These are phyloP conservation scores for Oxytorus armatus DNA, from an alignment of 2,888 invertebrate species.

Conservation along the genomic window DNA sequence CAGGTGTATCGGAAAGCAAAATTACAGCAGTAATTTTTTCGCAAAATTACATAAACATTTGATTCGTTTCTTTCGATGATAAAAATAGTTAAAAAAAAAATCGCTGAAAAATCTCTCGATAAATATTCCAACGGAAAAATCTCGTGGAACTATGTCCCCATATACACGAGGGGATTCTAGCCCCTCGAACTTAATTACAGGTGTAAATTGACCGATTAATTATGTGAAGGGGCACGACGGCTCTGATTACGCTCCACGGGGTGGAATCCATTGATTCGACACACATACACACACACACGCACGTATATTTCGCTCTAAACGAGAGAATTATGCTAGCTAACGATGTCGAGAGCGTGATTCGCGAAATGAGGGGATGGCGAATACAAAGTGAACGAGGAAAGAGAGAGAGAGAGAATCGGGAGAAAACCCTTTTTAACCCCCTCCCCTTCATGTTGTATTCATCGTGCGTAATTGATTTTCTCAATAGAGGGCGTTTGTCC, in stretches of 20 bases:
- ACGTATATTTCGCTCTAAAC: slow-evolving; percentile 14
- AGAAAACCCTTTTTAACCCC: slow-evolving; percentile 66
- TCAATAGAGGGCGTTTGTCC: slow-evolving; percentile 68
- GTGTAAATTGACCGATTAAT: slow-evolving; percentile 68
- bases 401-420: slow-evolving; percentile 25
- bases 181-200: slow-evolving; percentile 63
- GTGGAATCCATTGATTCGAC: slow-evolving; percentile 62
- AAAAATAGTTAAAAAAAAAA: too few species aligned
- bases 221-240: slow-evolving; percentile 56
- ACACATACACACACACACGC: slow-evolving; percentile 24
- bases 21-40: too few species aligned
- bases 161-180: background rate
- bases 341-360: slow-evolving; percentile 55
- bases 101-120: too few species aligned
- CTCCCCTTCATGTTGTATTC: slow-evolving; percentile 78
- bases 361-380: slow-evolving; percentile 36
- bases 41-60: too few species aligned
- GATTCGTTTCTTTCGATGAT: too few species aligned
- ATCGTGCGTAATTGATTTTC: slow-evolving; percentile 81
- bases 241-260: slow-evolving; percentile 62
- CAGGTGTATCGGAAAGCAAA: too few species aligned
- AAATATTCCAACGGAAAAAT: too few species aligned
- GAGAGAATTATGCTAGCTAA: slow-evolving; percentile 56
- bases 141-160: background rate
- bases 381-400: slow-evolving; percentile 26